Evolutionary conservation across 92 coral and sea anemone genomes (phyloP), one percentile per base, ranked within the genome.

Genomic region (Palythoa heliodiscus): DNA sequence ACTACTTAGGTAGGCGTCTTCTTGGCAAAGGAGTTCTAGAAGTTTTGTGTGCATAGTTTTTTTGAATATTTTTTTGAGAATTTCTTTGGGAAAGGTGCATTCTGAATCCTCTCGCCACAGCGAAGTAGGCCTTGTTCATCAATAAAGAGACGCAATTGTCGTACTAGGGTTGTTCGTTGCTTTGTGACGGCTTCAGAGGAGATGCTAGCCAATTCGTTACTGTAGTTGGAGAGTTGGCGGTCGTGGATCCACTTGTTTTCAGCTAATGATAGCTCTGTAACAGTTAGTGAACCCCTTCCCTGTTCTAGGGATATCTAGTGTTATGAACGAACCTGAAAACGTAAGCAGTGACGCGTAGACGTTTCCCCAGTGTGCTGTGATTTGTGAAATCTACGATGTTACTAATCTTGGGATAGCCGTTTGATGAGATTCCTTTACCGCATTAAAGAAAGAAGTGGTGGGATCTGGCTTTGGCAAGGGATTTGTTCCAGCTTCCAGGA

Each of bases 41-140:
- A n/a, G n/a, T n/a, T n/a, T n/a, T n/a, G n/a, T n/a, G n/a, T n/a
- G n/a, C n/a, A n/a, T n/a, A n/a, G n/a, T n/a, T n/a, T n/a, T n/a
- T n/a, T n/a, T n/a, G n/a, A n/a, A n/a, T n/a, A n/a, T n/a, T n/a
- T n/a, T n/a, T n/a, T n/a, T n/a, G n/a, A n/a, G n/a, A n/a, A n/a
- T n/a, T n/a, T n/a, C n/a, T n/a, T n/a, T n/a, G n/a, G n/a, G 11
- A 89, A 24, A 9, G 79, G 87, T 48, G 90, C 92, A 54, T 80
- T 89, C 72, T 86, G 90, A 13, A 89, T 89, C 90, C 92, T 86
- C 71, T 90, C 92, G 54, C 85, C 87, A 69, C 90, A 89, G 60
- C 84, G 78, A 82, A 89, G 63, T 67, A 81, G 48, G 24, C 89
- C 87, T 35, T 87, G 55, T 16, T 81, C 78, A 71, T 81, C 87